Evolutionary conservation across 2,888 invertebrate species (phyloP), one percentile per base, ranked within the genome.

Genomic region (Galerucella pusilla): DNA sequence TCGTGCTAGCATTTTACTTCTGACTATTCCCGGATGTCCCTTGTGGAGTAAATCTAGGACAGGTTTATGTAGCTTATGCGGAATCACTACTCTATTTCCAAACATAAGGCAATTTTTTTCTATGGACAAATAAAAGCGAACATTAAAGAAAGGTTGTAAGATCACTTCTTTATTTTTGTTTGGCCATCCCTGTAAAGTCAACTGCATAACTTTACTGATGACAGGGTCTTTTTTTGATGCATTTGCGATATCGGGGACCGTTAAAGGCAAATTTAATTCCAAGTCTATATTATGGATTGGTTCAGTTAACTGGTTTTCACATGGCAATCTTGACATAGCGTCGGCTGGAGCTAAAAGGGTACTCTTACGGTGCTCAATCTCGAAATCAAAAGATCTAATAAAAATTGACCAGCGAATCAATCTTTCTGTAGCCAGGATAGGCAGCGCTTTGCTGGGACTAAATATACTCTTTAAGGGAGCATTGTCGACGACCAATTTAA

Each of bases 241-340:
- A 16, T 12, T 16, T n/a, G 69, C 28, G 12, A 69, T 61, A 60
- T 69, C 69, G 12, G 69, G 46, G 14, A 61, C 69, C n/a, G 61
- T 61, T 28, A 59, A 57, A n/a, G 69, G 61, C 45, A 52, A 16
- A 54, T 52, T 25, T 5, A n/a, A 49, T 20, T 10, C 1, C 2
- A 67, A 16, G 9, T 67, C 25, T 25, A 67, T 52, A 28, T 67
- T 67, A n/a, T 67, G 49, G 4, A 67, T 52, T n/a, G 49, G 52
- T 25, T 66, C 66, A 11, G 20, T 20, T 5, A 67, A n/a, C 20
- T 52, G 11, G 9, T 67, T n/a, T 12, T 67, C 52, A 5, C n/a
- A 49, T 11, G 69, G 69, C 45, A 69, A 61, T 61, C 69, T 69
- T 6, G 69, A 69, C 69, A 61, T 69, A 25, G 69, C 69, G 45